Percentiles rank a stretch among this genome's conserved stretches.
phyloP scores from a whole-genome alignment of 2,797 vertebrate genomes.

The Rhinella marina region DNA sequence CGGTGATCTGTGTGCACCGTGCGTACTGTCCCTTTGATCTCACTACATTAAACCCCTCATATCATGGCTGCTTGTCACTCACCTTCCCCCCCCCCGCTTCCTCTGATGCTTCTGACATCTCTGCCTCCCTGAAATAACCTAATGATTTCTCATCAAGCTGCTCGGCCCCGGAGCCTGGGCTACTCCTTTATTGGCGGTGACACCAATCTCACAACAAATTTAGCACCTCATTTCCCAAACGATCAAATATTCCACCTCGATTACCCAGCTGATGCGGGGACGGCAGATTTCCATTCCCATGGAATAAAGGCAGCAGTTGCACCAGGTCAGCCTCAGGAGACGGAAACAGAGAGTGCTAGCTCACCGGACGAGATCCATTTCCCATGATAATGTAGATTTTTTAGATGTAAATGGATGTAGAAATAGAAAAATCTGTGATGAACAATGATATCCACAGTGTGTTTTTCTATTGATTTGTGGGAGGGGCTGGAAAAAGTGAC shows the following conservation, averaged over 20 bases:
- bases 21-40: slow-evolving; percentile 37
- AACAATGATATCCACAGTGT: no score
- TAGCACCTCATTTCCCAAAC: slow-evolving; percentile 71
- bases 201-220: slow-evolving; percentile 74
- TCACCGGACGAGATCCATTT: neutral
- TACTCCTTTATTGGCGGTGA: slow-evolving; percentile 67
- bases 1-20: neutral
- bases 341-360: neutral
- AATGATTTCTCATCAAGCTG: slow-evolving; percentile 67
- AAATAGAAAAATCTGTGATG: neutral
- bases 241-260: slow-evolving; percentile 72
- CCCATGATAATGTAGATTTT: neutral
- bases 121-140: slow-evolving; percentile 50
- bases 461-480: neutral
- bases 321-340: slow-evolving; percentile 22
- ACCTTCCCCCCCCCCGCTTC: slow-evolving; percentile 44
- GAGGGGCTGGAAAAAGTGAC: neutral
- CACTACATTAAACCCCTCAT: slow-evolving; percentile 24
- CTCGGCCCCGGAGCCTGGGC: slow-evolving; percentile 30
- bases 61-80: slow-evolving; percentile 31
- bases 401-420: neutral
- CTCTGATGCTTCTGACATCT: slow-evolving; percentile 26
- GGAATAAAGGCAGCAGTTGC: slow-evolving; percentile 11
- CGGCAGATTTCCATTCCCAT: slow-evolving; percentile 57
- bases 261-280: slow-evolving; percentile 66